phyloP scores from a whole-genome alignment of 1,140 invertebrate species.

The Lanistes nyassanus region DNA sequence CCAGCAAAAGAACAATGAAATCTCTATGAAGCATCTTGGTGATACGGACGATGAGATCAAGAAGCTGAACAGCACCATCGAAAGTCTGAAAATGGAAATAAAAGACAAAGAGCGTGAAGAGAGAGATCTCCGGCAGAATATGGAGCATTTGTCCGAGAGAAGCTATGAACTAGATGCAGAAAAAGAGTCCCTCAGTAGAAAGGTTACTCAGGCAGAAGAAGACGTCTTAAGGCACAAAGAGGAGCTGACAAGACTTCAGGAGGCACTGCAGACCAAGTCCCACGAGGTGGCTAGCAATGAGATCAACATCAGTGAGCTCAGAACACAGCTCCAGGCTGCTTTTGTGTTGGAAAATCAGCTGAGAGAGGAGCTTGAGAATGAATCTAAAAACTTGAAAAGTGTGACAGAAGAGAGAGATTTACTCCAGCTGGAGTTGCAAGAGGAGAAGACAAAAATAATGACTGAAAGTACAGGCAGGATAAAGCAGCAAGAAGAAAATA shows the following conservation, averaged over 20 bases:
- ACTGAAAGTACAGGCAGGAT: neutral
- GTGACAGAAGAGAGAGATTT: slow-evolving; percentile 22
- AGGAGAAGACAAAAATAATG: neutral
- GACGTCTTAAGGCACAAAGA: neutral
- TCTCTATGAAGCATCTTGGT: neutral
- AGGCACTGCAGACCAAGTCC: slow-evolving; percentile 6
- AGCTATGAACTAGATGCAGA: slow-evolving; percentile 8
- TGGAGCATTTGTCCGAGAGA: slow-evolving; percentile 25
- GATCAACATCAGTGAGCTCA: slow-evolving; percentile 7
- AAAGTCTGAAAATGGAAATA: neutral
- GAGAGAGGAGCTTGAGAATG: slow-evolving; percentile 21
- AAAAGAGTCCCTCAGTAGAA: slow-evolving; percentile 17
- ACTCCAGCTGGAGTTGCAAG: neutral
- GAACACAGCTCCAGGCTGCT: slow-evolving; percentile 19
- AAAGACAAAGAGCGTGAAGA: slow-evolving; percentile 7
- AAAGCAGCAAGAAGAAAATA: neutral
- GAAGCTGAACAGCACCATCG: slow-evolving; percentile 2
- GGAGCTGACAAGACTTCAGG: neutral
- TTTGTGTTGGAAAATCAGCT: neutral
- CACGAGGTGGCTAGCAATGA: slow-evolving; percentile 10
- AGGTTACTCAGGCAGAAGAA: slow-evolving; percentile 27
- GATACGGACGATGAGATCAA: slow-evolving; percentile 17
- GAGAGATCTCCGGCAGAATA: slow-evolving; percentile 15
- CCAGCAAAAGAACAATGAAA: neutral
- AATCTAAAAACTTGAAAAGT: slow-evolving; percentile 18